Conservation (phyloP, 2,797 vertebrate species). For the Acrossocheilus fasciatus region DNA sequence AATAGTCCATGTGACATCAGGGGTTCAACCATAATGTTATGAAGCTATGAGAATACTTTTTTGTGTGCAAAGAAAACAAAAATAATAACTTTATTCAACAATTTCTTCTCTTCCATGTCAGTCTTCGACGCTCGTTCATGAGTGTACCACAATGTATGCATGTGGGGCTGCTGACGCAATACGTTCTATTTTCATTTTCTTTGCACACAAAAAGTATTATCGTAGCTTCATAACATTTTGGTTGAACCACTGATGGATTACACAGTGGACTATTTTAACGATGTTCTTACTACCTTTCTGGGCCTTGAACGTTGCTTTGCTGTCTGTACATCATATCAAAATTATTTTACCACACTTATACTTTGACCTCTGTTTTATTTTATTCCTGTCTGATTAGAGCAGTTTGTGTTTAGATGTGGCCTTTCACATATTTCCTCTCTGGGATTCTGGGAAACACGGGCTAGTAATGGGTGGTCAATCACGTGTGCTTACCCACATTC, state of each 20-base stretch:
- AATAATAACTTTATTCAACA: too few species aligned
- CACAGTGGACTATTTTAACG: neutral
- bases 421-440: neutral
- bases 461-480: neutral
- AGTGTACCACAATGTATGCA: too few species aligned
- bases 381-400: neutral
- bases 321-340: neutral
- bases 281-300: neutral
- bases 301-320: neutral
- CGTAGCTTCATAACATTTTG: neutral
- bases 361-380: slow-evolving; percentile 7
- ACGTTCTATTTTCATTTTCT: too few species aligned
- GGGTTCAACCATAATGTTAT: too few species aligned
- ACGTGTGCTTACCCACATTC: neutral
- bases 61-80: too few species aligned
- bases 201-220: neutral
- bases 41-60: too few species aligned
- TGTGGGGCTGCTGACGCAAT: too few species aligned
- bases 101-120: too few species aligned
- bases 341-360: neutral
- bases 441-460: neutral
- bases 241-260: neutral
- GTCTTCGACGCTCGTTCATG: too few species aligned
- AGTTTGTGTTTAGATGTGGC: neutral
- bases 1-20: too few species aligned